Evolutionary conservation across 23 tunicate species (phyloP).

Genomic region (Corella eumyota): DNA sequence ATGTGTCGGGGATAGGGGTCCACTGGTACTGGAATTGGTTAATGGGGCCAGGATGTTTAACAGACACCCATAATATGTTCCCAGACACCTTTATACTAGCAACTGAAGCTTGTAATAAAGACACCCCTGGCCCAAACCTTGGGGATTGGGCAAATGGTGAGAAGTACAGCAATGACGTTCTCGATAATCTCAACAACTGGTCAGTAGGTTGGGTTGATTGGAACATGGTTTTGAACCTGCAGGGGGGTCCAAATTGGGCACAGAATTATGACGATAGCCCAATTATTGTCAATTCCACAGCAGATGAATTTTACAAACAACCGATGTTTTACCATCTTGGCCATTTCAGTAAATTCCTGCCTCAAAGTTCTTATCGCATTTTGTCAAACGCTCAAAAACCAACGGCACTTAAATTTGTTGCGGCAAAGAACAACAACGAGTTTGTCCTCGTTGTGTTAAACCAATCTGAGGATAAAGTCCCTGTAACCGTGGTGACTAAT

Average conservation of each 20-base stretch:
- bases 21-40: conserved; percentile 98
- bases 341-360: conserved; percentile 88
- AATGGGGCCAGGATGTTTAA: conserved; percentile 40
- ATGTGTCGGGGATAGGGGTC: conserved; percentile 86
- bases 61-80: conserved; percentile 53
- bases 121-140: conserved; percentile 30
- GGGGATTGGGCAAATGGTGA: conserved; percentile 86
- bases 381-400: conserved; percentile 11
- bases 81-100: conserved; percentile 81
- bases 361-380: conserved; percentile 48
- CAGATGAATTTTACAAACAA: conserved; percentile 93
- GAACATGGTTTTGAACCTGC: conserved; percentile 78
- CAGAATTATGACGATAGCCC: conserved; percentile 91
- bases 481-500: conserved; percentile 17
- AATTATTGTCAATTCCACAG: conserved; percentile 65
- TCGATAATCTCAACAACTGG: conserved; percentile 83
- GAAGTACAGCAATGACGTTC: conserved; percentile 70
- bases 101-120: conserved; percentile 92
- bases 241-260: conserved; percentile 99
- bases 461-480: conserved; percentile 15
- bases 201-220: conserved; percentile 96
- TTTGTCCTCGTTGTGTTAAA: conserved; percentile 64
- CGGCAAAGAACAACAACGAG: conserved; percentile 17
- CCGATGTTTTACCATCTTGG: conserved; percentile 97
- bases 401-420: conserved; percentile 29